Conservation (phyloP, 2,888 invertebrate species). For the Melanargia galathea region DNA sequence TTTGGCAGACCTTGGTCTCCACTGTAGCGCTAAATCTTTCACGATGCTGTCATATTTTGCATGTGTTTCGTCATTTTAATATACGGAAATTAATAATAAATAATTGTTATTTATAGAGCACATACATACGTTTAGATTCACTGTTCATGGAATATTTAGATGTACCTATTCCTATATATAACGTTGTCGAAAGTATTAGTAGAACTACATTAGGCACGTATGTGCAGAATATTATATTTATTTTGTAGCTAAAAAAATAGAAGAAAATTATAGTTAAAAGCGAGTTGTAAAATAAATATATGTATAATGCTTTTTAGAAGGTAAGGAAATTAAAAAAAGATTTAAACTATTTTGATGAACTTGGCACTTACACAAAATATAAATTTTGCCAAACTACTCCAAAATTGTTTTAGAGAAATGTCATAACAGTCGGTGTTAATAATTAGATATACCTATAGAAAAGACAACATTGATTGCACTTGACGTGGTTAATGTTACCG, state of each 20-base stretch:
- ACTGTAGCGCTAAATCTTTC: slow-evolving; percentile 26
- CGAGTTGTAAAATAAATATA: too few relatives aligned
- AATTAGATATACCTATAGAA: slow-evolving; percentile 14
- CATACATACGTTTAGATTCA: slow-evolving; percentile 4
- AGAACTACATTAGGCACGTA: background rate
- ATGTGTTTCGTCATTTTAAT: slow-evolving; percentile 24
- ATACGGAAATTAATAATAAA: slow-evolving; percentile 4
- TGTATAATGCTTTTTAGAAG: too few relatives aligned
- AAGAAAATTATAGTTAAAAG: too few relatives aligned
- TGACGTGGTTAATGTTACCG: slow-evolving; percentile 3
- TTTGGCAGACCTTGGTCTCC: slow-evolving; percentile 23
- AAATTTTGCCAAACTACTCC: background rate
- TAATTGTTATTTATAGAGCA: slow-evolving; percentile 13
- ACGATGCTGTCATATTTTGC: slow-evolving; percentile 27
- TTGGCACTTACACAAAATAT: background rate
- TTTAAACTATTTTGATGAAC: background rate
- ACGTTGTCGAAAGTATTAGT: too few relatives aligned
- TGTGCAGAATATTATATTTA: too few relatives aligned
- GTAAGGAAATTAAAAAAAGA: too few relatives aligned
- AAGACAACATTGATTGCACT: slow-evolving; percentile 24
- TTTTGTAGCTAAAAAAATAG: too few relatives aligned
- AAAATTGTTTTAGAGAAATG: background rate
- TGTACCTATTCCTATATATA: too few relatives aligned
- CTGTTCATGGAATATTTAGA: background rate
- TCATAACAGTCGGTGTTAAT: background rate